phyloP scores from a whole-genome alignment of 1,140 invertebrate species.

The Aleiodes sp. region DNA sequence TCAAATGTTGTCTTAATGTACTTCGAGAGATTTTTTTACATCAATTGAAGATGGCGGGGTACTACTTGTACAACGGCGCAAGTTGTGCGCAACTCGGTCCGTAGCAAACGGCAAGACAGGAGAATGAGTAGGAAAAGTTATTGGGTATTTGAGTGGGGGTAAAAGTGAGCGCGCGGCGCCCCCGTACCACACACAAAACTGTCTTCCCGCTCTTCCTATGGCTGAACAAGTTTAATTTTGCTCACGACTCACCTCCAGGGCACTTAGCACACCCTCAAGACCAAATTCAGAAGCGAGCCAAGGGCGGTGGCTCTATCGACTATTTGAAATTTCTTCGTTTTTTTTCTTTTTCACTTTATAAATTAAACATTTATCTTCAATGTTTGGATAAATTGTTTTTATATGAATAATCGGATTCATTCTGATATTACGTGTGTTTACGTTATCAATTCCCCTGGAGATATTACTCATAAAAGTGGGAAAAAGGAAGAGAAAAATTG shows the following conservation, averaged over 20 bases:
- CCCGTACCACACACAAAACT: background rate
- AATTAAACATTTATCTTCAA: background rate
- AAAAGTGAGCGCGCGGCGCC: background rate
- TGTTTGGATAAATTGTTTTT: background rate
- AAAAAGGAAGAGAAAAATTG: background rate
- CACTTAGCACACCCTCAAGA: conserved; percentile 31
- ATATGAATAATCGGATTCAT: background rate
- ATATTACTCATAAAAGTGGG: background rate
- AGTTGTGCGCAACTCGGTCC: conserved; percentile 14
- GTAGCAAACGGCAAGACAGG: conserved; percentile 18
- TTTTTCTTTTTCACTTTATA: too few species aligned
- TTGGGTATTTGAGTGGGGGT: too few species aligned
- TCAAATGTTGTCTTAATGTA: conserved; percentile 45
- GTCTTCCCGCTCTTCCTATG: conserved; percentile 11
- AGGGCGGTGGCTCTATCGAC: conserved; percentile 30
- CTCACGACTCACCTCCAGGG: conserved; percentile 17
- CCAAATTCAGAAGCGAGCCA: conserved; percentile 28
- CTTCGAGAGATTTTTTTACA: conserved; percentile 45
- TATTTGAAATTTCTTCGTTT: conserved; percentile 12
- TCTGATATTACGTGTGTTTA: background rate
- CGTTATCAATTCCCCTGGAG: background rate
- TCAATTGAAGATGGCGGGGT: conserved; percentile 6
- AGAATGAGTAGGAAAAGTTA: background rate
- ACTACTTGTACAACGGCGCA: background rate
- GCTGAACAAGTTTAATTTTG: conserved; percentile 33